Evolutionary conservation across 2,797 vertebrate genomes (phyloP), one percentile per base, ranked within the genome.

Genomic region (Aulostomus chinensis): DNA sequence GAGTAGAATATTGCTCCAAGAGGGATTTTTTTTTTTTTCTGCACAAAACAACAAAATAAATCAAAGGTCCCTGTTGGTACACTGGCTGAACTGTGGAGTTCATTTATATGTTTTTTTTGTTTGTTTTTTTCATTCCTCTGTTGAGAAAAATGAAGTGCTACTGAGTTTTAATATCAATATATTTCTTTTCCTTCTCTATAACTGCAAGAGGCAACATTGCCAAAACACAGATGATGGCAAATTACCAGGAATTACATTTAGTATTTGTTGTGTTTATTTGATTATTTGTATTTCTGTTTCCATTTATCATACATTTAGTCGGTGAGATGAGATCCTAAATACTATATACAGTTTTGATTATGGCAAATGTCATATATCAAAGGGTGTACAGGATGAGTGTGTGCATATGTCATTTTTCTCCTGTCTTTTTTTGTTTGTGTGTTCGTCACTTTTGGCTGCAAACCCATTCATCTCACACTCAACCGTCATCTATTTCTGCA

Each of bases 201-300:
- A 53, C 32, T 58, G 45, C 36, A 30, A 34, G 45, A 20, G 56
- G 59, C 46, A 59, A 22, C 7, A 47, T 52, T 63, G 28, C 39
- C 48, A 67, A 78, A 80, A 83, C 76, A 84, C 86, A 88, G 71
- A 80, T 73, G 35, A 84, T 73, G 82, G 86, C 88, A 88, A 86
- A 87, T 88, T 88, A 88, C 86, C 84, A 88, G 85, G 85, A 88
- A 81, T 79, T 58, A 59, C 32, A 72, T 70, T 65, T 52, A 6
- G 18, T 50, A 58, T 67, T 28, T 64, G 24, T 54, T 67, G 55
- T 77, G 21, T 38, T 31, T 28, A 51, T 49, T 57, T 51, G 14
- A 28, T 58, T 25, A 50, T 60, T 76, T 51, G 32, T 4, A 30
- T 70, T 49, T 60, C 24, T 48, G 9, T 72, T 58, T 54, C 4